These are phyloP conservation scores for Gymnosoma rotundatum DNA, from an alignment of 2,888 invertebrate species.

Conservation along the genomic window DNA sequence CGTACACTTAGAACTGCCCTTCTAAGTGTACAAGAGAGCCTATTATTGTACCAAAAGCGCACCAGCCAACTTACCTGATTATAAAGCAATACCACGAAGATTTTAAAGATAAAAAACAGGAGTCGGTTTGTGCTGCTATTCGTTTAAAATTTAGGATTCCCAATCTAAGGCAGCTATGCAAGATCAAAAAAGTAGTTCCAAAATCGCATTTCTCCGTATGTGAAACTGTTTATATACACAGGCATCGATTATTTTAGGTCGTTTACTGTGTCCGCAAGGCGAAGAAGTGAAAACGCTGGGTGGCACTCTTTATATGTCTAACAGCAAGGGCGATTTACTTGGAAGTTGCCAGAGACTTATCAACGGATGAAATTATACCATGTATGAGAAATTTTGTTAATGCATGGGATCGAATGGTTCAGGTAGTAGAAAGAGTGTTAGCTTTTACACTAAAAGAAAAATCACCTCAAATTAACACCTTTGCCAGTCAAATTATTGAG, in stretches of 20 bases:
- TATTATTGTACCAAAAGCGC: constrained; percentile 12
- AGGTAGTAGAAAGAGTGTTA: not conserved
- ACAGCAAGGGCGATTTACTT: constrained; percentile 61
- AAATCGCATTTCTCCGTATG: constrained; percentile 56
- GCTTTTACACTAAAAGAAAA: not conserved
- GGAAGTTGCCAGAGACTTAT: constrained; percentile 49
- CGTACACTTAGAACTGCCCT: no score
- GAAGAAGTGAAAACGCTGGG: constrained; percentile 66
- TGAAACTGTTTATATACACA: constrained; percentile 69
- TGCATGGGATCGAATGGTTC: constrained; percentile 34
- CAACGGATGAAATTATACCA: constrained; percentile 47
- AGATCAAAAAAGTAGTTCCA: no score
- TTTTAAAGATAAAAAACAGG: constrained; percentile 63
- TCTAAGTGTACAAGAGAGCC: not conserved
- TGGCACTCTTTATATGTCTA: constrained; percentile 69
- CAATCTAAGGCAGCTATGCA: constrained; percentile 38
- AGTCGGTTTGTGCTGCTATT: not conserved
- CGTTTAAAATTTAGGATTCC: no score
- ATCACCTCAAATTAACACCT: constrained; percentile 52
- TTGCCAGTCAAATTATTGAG: constrained; percentile 61
- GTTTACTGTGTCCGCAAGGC: constrained; percentile 57
- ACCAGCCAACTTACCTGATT: constrained; percentile 35
- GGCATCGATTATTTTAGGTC: constrained; percentile 67
- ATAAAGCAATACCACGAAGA: constrained; percentile 53
- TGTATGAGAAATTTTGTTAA: constrained; percentile 54